Evolutionary conservation across 1,140 invertebrate genomes (phyloP).

Genomic region (Zaprionus inermis): DNA sequence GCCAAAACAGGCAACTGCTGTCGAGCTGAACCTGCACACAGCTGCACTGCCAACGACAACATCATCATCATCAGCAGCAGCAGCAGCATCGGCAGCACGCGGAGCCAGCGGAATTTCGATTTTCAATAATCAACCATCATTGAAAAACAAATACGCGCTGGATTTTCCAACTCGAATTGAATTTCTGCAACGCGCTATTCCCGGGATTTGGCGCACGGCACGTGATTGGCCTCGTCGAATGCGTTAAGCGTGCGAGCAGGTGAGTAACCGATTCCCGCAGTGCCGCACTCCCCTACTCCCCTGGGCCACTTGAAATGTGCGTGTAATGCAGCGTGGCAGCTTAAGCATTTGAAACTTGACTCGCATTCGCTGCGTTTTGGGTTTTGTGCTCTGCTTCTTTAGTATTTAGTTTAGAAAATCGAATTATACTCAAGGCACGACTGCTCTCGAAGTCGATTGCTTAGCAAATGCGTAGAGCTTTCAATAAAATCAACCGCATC

Average conservation of each 20-base stretch:
- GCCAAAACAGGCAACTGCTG: conserved; percentile 50
- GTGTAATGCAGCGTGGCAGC: conserved; percentile 43
- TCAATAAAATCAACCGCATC: conserved; percentile 52
- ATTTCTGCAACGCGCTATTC: conserved; percentile 42
- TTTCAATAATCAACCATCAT: conserved; percentile 82
- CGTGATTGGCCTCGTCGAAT: conserved; percentile 73
- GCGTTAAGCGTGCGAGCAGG: conserved; percentile 52
- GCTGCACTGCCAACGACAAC: conserved; percentile 43
- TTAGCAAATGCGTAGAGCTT: conserved; percentile 18
- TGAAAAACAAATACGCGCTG: conserved; percentile 80
- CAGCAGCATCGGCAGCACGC: conserved; percentile 32
- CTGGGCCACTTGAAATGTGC: conserved; percentile 21
- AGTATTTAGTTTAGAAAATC: conserved; percentile 25
- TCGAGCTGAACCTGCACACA: conserved; percentile 20
- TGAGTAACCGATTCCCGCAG: conserved; percentile 12
- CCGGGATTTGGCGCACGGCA: conserved; percentile 63
- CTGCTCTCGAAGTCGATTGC: conserved; percentile 12
- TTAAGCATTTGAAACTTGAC: conserved; percentile 32
- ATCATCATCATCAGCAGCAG: conserved; percentile 38
- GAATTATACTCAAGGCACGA: conserved; percentile 24
- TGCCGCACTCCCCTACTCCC: background rate
- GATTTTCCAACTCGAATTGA: conserved; percentile 73
- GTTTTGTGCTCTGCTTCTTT: background rate
- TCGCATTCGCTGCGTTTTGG: background rate
- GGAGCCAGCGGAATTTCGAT: conserved; percentile 70